These are phyloP conservation scores for Micoletzkya japonica DNA, from an alignment of 2,888 invertebrate species.

Conservation along the genomic window DNA sequence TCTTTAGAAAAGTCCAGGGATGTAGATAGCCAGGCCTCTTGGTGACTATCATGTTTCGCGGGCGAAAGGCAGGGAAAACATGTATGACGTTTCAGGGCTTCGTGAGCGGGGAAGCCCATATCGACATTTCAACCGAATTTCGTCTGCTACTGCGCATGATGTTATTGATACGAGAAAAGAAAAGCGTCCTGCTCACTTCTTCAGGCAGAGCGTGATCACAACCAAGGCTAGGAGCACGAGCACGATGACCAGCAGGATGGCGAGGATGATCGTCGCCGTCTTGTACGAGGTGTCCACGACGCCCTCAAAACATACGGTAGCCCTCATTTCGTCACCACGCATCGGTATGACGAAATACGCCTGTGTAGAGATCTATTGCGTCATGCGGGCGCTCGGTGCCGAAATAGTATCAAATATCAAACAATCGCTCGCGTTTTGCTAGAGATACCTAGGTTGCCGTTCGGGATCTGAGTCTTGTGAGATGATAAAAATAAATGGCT, in stretches of 20 bases:
- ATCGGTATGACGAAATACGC: background rate
- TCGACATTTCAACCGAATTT: background rate
- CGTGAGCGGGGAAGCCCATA: no score
- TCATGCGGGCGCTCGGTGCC: no score
- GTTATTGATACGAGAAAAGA: background rate
- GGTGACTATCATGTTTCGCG: no score
- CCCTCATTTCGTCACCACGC: background rate
- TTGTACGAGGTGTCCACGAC: slow-evolving; percentile 11
- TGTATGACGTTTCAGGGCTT: no score
- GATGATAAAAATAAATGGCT: slow-evolving; percentile 2
- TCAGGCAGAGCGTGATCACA: slow-evolving; percentile 15
- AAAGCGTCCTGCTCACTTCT: background rate
- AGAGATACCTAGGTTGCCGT: background rate
- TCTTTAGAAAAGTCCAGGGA: no score
- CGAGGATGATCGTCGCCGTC: slow-evolving; percentile 24
- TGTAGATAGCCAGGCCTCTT: no score
- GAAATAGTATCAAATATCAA: no score
- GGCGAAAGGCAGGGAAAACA: no score
- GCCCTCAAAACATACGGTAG: slow-evolving; percentile 4
- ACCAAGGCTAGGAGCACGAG: slow-evolving; percentile 2
- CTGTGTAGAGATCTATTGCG: background rate
- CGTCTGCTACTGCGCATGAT: background rate
- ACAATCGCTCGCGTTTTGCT: background rate
- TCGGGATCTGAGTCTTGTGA: background rate
- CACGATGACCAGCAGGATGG: slow-evolving; percentile 20